Evolutionary conservation across 1,140 invertebrate species (phyloP), one percentile per base, ranked within the genome.

Genomic region (Helicoverpa armigera): DNA sequence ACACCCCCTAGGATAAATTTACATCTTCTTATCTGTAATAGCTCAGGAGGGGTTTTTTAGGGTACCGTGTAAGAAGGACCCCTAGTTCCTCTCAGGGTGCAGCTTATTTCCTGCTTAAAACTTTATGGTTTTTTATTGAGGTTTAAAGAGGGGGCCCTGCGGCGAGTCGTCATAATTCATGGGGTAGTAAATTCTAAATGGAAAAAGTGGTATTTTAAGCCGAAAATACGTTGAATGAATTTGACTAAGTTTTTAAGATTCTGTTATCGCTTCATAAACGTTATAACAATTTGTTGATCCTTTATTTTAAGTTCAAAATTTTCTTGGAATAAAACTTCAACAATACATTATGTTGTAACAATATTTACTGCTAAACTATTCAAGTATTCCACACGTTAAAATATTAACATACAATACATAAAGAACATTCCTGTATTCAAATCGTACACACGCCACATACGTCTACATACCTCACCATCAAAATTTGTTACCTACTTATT

Each of bases 21-120:
- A 89, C 89, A 91, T 91, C 85, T 85, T 61, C 84, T 89, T 88
- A 88, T 89, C 86, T 65, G 5, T 29, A 67, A 67, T 77, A 77
- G 77, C 80, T 73, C 86, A 88, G 83, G 85, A 87, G 85, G 86
- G 85, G 16, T 76, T 73, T 76, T 67, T 83, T 83, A 85, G 84
- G 61, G 75, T 65, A 35, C 75, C 61, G 50, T 53, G 18, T 29
- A 53, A 50, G 12, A 70, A 70, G 18, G 50, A 70, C 67, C 67
- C 29, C n/a, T 54, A 70, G 53, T 51, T 70, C 67, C 50, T 50
- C 29, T 53, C n/a, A 31, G 43, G 63, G 50, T 65, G n/a, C 12
- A 23, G 73, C 31, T 48, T 16, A 14, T 58, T 43, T 60, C 48
- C 35, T 48, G n/a, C 31, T 65, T 51, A 53, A 77, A 77, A 77